These are phyloP conservation scores for Apamea epomidion DNA, from an alignment of 2,888 invertebrate species.

Conservation along the genomic window DNA sequence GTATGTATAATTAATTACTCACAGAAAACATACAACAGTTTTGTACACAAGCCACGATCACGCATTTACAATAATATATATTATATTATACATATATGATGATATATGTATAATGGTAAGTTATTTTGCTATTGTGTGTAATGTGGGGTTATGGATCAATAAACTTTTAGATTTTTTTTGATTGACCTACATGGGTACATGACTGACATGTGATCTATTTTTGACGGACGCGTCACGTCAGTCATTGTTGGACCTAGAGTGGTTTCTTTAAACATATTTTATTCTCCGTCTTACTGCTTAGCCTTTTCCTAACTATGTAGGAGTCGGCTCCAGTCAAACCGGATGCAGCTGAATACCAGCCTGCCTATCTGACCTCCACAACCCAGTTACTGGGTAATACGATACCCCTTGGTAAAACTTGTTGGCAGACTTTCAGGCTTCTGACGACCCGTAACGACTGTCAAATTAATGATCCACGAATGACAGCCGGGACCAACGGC, in stretches of 20 bases:
- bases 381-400: no score
- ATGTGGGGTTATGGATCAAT: background rate
- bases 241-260: background rate
- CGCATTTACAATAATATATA: background rate
- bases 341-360: background rate
- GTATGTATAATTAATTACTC: background rate
- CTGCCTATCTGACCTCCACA: background rate
- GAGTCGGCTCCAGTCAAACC: background rate
- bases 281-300: background rate
- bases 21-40: background rate
- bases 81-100: no score
- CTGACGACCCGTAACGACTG: no score
- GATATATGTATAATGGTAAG: background rate
- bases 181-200: no score
- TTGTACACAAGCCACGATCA: background rate
- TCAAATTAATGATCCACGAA: no score
- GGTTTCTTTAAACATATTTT: background rate
- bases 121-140: background rate
- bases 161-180: slow-evolving; percentile 2
- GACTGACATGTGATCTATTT: slow-evolving; percentile 3
- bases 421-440: no score
- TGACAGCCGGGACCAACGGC: no score
- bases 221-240: background rate
- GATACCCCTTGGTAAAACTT: no score
- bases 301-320: no score